phyloP scores from a whole-genome alignment of 1,140 invertebrate species.

The Zaprionus tsacasi region DNA sequence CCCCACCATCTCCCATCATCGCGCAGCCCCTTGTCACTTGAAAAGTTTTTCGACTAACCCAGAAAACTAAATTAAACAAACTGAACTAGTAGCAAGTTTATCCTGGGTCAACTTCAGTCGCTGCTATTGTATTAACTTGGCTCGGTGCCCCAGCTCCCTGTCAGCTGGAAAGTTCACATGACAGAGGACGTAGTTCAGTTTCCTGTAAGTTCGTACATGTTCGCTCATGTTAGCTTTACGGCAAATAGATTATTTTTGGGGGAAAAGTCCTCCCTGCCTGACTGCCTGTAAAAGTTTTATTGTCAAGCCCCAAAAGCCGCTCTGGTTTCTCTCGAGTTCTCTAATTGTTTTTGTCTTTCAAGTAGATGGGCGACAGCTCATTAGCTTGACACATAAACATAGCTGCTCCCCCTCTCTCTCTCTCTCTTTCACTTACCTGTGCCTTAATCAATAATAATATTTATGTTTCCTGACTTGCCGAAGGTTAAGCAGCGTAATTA shows the following conservation, averaged over 20 bases:
- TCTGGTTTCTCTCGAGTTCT: constrained; percentile 4
- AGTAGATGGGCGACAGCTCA: not conserved
- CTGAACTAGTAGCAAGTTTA: constrained; percentile 34
- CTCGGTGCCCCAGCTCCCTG: constrained; percentile 9
- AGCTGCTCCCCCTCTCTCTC: not conserved
- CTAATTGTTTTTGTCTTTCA: constrained; percentile 11
- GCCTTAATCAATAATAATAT: constrained; percentile 34
- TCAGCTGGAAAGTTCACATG: constrained; percentile 26
- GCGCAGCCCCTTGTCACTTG: not conserved
- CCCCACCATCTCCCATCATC: not conserved
- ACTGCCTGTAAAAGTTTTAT: constrained; percentile 5
- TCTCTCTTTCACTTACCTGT: not conserved
- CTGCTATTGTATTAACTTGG: constrained; percentile 58
- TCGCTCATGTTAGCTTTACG: constrained; percentile 15
- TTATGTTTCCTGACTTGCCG: constrained; percentile 12
- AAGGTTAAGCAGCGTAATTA: constrained; percentile 21
- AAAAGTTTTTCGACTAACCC: constrained; percentile 44
- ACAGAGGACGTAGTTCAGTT: constrained; percentile 23
- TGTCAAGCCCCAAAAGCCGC: constrained; percentile 20
- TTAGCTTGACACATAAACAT: not conserved
- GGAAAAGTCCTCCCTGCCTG: not conserved
- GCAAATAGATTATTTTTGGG: constrained; percentile 21
- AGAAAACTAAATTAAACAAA: constrained; percentile 46
- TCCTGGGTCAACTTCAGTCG: constrained; percentile 36
- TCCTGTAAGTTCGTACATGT: constrained; percentile 5